Evolutionary conservation across 2,113 vertebrate species (phyloP).

Genomic region (Naja naja): DNA sequence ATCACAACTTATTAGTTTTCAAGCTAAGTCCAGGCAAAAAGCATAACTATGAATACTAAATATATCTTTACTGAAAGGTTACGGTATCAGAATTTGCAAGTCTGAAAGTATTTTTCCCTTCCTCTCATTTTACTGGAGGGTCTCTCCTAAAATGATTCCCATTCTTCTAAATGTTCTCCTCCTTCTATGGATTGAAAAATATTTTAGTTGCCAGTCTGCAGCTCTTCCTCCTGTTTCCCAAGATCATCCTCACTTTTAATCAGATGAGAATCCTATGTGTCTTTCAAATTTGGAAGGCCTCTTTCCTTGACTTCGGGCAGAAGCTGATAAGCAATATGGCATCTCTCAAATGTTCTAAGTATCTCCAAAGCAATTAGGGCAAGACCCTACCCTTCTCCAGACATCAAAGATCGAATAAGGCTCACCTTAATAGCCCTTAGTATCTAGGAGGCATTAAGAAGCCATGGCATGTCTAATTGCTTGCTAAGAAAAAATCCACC

Average conservation of each 20-base stretch:
- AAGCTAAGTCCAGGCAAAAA: neutral
- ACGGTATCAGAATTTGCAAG: neutral
- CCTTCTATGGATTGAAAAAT: neutral
- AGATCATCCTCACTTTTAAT: neutral
- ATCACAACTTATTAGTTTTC: neutral
- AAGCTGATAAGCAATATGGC: neutral
- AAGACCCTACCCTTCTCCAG: neutral
- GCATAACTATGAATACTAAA: neutral
- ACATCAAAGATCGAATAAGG: neutral
- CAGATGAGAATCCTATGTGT: neutral
- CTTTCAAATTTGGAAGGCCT: neutral
- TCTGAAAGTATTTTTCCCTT: neutral
- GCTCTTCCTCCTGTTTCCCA: neutral
- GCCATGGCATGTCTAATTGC: neutral
- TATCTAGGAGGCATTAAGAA: neutral
- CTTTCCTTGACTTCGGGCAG: neutral
- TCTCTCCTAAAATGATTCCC: neutral
- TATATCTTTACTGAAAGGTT: neutral
- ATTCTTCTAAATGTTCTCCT: neutral
- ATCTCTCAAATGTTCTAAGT: neutral
- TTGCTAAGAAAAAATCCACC: neutral
- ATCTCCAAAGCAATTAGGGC: neutral
- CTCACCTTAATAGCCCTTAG: neutral
- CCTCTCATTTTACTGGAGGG: neutral
- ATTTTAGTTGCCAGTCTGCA: neutral